Percentiles rank a stretch among this genome's conserved stretches.
Evolutionary conservation across 1,140 invertebrate genomes (phyloP).

Genomic region (Aphelenchoides besseyi): DNA sequence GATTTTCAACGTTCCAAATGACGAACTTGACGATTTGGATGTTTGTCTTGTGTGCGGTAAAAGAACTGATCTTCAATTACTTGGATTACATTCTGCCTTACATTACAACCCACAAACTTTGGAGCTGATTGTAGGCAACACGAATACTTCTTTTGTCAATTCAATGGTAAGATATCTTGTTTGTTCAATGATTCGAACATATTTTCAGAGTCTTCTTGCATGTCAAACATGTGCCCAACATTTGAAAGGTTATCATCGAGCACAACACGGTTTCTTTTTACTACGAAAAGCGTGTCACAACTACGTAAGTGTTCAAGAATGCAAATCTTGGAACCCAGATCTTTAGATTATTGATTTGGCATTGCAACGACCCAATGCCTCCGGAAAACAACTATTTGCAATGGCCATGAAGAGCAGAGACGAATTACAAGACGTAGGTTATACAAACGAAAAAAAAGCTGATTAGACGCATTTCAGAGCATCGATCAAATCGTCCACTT

Average conservation of each 20-base stretch:
- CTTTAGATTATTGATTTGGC: slow-evolving; percentile 14
- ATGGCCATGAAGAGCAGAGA: not conserved
- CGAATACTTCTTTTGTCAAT: not conserved
- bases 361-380: not conserved
- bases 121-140: not conserved
- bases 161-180: not conserved
- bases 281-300: not conserved
- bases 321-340: not conserved
- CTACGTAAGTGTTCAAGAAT: not conserved
- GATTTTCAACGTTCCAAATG: not conserved
- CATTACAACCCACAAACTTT: not conserved
- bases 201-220: not conserved
- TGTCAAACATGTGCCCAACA: not conserved
- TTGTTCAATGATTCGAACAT: not conserved
- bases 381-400: not conserved
- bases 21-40: not conserved
- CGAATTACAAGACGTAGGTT: no score
- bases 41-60: not conserved
- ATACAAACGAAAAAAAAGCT: no score
- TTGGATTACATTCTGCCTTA: not conserved
- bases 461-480: no score
- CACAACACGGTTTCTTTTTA: not conserved
- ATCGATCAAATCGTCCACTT: not conserved
- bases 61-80: not conserved
- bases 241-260: not conserved